These are phyloP conservation scores for Strix aluco DNA, from an alignment of 2,113 vertebrate genomes.

Conservation along the genomic window DNA sequence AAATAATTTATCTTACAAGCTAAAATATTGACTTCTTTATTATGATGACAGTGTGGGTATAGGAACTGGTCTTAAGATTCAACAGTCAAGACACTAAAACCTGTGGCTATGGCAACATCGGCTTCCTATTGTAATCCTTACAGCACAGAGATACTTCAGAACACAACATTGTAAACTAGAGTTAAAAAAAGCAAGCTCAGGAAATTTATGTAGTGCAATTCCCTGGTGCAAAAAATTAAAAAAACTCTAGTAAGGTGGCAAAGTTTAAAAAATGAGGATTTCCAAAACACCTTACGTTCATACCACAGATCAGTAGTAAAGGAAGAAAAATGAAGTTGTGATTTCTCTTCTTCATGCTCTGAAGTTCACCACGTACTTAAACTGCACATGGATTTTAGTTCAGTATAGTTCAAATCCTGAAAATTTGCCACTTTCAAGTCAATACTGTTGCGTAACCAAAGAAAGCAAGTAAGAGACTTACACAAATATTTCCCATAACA, in stretches of 20 bases:
- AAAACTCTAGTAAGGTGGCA: background rate
- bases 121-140: background rate
- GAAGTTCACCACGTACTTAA: background rate
- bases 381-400: background rate
- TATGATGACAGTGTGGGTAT: background rate
- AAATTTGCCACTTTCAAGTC: background rate
- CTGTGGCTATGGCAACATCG: background rate
- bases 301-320: background rate
- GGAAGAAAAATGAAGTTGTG: background rate
- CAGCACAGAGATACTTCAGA: background rate
- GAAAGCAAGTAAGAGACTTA: background rate
- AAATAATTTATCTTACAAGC: background rate
- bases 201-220: background rate
- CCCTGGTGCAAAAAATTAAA: background rate
- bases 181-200: background rate
- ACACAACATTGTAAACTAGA: background rate
- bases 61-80: background rate
- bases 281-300: background rate
- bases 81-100: background rate
- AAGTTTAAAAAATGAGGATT: background rate
- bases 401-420: background rate
- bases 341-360: background rate
- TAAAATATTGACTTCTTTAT: background rate
- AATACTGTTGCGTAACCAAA: background rate
- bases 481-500: background rate